Base-by-base conservation (phyloP, 2,797 vertebrate genomes). In the Melanotaenia nigrans region DNA sequence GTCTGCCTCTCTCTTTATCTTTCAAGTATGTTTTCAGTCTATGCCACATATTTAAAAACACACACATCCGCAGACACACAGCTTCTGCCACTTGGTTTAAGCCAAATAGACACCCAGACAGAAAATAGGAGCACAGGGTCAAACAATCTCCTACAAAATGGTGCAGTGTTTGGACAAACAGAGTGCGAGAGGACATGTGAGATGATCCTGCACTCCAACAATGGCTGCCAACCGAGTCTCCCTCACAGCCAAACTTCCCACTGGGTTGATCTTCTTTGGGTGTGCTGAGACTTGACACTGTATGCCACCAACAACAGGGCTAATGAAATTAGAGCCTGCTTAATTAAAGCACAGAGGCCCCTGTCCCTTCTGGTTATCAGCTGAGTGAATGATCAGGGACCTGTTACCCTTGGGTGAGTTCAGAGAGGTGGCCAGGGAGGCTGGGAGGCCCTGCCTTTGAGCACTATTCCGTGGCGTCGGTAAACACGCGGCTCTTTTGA, bases 251-350 rank as follows among this genome's bases (percentile, higher is more conserved):
- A 87, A 73, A 73, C 90, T 66, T 86, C 93, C 90, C 71, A 73
- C 89, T 86, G 89, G 78, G 88, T 86, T 71, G 82, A 83, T 92
- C 89, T 81, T 84, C 89, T 89, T 55, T 76, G 81, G 86, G 87
- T 85, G 92, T 83, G 90, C 84, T 77, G 88, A 83, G 61, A 85
- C 85, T 90, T 90, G 92, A 93, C 93, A 84, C 90, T 60, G 84
- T 80, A 71, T 81, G 85, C 90, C 88, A 86, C 83, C 86, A 82
- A 90, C 91, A 91, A 87, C 35, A 51, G 66, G 85, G 76, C 90
- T 94, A 95, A 95, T 95, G 92, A 94, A 94, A 94, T 95, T 94
- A 94, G 92, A 76, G 86, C 81, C 79, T 33, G 92, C 86, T 89
- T 95, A 92, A 95, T 95, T 94, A 93, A 63, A 76, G 65, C 84